A percentile compares a stretch with the other conserved stretches of the same genome.
phyloP scores from a whole-genome alignment of 2,888 invertebrate genomes.

The Rhagonycha lutea region DNA sequence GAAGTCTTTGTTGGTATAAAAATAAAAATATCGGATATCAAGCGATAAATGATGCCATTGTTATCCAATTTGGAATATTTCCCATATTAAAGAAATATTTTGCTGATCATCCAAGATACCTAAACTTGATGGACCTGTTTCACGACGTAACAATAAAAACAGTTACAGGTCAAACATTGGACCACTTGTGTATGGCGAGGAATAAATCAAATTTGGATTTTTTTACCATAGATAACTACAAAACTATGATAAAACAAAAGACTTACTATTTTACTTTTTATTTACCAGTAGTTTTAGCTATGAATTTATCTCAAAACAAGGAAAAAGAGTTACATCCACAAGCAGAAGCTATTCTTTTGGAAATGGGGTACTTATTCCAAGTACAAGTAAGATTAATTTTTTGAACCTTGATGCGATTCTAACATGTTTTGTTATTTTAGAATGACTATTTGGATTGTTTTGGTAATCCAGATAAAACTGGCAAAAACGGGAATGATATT shows the following conservation, averaged over 20 bases:
- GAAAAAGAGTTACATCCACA: slow-evolving; percentile 82
- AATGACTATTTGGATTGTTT: slow-evolving; percentile 92
- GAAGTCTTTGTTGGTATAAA: slow-evolving; percentile 89
- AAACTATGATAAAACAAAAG: slow-evolving; percentile 87
- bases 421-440: slow-evolving; percentile 48
- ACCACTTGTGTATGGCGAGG: slow-evolving; percentile 64
- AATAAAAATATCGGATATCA: slow-evolving; percentile 70
- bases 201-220: slow-evolving; percentile 66
- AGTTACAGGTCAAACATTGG: slow-evolving; percentile 80
- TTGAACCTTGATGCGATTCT: not conserved
- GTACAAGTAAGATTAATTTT: slow-evolving; percentile 68
- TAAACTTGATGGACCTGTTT: slow-evolving; percentile 78
- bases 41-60: slow-evolving; percentile 85
- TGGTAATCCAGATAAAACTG: slow-evolving; percentile 82
- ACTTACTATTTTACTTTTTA: slow-evolving; percentile 93
- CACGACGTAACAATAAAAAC: slow-evolving; percentile 78
- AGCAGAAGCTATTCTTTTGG: slow-evolving; percentile 81
- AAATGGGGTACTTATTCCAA: slow-evolving; percentile 96
- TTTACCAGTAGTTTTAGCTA: slow-evolving; percentile 85
- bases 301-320: slow-evolving; percentile 79
- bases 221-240: slow-evolving; percentile 86
- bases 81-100: slow-evolving; percentile 79
- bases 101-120: slow-evolving; percentile 73
- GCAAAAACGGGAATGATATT: slow-evolving; percentile 91
- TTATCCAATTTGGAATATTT: slow-evolving; percentile 80